Evolutionary conservation across 2,888 invertebrate genomes (phyloP).

Genomic region (Dexiosoma caninum): DNA sequence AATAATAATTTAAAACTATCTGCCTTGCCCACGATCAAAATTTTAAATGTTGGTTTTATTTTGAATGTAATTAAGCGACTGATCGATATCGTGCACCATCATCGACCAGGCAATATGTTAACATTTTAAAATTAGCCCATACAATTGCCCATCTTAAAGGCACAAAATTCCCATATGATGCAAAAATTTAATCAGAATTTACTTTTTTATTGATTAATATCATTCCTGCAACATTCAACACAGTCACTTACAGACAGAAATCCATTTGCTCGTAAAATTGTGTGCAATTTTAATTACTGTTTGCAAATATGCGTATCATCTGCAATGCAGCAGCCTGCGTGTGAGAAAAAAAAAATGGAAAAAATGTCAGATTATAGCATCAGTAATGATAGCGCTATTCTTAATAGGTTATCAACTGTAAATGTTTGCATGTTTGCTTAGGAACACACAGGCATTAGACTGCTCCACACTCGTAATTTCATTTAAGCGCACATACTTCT

Average conservation of each 20-base stretch:
- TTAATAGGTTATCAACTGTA: slow-evolving; percentile 14
- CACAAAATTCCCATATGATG: no score
- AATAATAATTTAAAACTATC: no score
- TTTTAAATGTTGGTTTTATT: no score
- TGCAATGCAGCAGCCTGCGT: slow-evolving; percentile 21
- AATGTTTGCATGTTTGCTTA: neutral
- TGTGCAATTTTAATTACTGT: neutral
- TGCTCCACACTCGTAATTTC: neutral
- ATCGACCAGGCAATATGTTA: no score
- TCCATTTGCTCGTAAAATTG: neutral
- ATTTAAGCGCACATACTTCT: no score
- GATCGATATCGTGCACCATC: no score
- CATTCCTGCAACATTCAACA: neutral
- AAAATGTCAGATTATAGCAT: slow-evolving; percentile 10
- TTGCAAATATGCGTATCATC: slow-evolving; percentile 20
- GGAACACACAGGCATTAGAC: neutral
- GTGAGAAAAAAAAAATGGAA: neutral
- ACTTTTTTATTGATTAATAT: neutral
- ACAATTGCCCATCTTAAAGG: no score
- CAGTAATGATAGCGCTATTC: slow-evolving; percentile 9
- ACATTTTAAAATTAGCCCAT: no score
- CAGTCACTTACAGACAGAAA: neutral
- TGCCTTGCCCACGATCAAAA: no score
- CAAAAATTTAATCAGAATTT: slow-evolving; percentile 18
- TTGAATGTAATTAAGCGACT: no score